Evolutionary conservation across 2,888 invertebrate genomes (phyloP).

Genomic region (Icerya purchasi): DNA sequence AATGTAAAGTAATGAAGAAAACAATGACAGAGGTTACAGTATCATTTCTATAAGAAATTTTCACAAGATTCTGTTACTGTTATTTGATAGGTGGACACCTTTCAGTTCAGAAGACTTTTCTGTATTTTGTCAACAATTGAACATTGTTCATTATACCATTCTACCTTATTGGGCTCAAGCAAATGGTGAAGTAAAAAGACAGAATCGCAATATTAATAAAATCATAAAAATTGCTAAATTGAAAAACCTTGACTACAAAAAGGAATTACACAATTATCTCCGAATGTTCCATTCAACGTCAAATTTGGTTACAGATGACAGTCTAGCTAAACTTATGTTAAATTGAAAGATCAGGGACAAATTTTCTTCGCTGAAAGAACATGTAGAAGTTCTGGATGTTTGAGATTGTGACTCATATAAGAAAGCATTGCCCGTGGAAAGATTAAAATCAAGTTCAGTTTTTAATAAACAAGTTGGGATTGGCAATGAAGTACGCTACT

Average conservation of each 20-base stretch:
- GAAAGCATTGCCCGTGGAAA: neutral
- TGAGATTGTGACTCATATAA: neutral
- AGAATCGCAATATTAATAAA: neutral
- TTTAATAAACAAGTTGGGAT: neutral
- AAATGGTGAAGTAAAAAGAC: conserved; percentile 3
- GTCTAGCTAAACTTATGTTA: neutral
- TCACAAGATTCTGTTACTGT: neutral
- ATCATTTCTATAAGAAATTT: neutral
- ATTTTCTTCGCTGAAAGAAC: neutral
- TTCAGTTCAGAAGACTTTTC: neutral
- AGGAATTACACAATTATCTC: too few relatives aligned
- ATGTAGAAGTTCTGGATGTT: neutral
- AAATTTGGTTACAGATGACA: neutral
- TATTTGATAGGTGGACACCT: conserved; percentile 3
- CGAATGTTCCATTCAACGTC: conserved; percentile 1
- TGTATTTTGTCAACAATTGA: neutral
- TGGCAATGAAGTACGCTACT: neutral
- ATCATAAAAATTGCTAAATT: conserved; percentile 1
- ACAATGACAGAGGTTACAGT: too few relatives aligned
- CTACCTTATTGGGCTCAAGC: conserved; percentile 4
- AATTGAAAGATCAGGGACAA: neutral
- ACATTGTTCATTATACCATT: neutral
- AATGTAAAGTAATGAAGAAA: neutral
- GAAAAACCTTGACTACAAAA: too few relatives aligned
- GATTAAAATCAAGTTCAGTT: neutral